These are phyloP conservation scores for Cephonodes hylas DNA, from an alignment of 2,888 invertebrate species.

Conservation along the genomic window DNA sequence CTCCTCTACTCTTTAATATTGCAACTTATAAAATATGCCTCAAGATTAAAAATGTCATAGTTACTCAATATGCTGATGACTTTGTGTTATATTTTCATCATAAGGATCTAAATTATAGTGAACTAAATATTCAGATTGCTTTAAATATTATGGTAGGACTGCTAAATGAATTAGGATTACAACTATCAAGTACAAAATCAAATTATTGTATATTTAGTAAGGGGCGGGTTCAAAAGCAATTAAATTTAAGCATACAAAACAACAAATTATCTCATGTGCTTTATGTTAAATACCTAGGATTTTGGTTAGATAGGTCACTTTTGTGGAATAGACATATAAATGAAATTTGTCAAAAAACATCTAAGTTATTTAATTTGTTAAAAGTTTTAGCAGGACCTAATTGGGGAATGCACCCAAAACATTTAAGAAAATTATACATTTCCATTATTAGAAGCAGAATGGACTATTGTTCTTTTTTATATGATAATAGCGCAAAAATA, in stretches of 20 bases:
- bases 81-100: constrained; percentile 4
- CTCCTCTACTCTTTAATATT: constrained; percentile 37
- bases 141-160: constrained; percentile 11
- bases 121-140: constrained; percentile 13
- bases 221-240: constrained; percentile 3
- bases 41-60: constrained; percentile 9
- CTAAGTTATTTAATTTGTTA: constrained; percentile 20
- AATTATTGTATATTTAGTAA: constrained; percentile 26
- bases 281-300: neutral
- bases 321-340: neutral
- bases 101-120: no score
- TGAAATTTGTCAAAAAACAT: neutral
- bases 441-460: constrained; percentile 27
- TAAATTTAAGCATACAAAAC: constrained; percentile 16
- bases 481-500: constrained; percentile 16
- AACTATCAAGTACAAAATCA: constrained; percentile 22
- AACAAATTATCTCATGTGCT: neutral
- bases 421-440: constrained; percentile 29
- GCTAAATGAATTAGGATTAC: constrained; percentile 21
- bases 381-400: constrained; percentile 27
- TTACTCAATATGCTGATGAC: constrained; percentile 33
- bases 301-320: neutral
- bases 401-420: constrained; percentile 33
- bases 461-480: constrained; percentile 25
- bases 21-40: constrained; percentile 24